These are phyloP conservation scores for Apogon hyalosoma DNA, from an alignment of 2,797 vertebrate genomes.

Conservation along the genomic window DNA sequence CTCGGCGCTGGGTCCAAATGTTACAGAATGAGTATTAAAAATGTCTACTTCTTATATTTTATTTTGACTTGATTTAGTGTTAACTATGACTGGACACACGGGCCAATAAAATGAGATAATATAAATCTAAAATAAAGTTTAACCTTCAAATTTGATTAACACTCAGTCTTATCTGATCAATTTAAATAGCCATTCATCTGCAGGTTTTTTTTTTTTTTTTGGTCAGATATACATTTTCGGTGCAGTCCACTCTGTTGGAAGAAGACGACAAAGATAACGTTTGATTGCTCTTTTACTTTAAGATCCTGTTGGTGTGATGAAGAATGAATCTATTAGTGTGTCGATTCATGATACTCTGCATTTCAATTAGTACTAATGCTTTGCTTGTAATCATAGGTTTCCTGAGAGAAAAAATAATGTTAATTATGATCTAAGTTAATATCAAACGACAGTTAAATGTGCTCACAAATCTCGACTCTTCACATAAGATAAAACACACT, in stretches of 20 bases:
- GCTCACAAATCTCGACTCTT: conserved; percentile 2
- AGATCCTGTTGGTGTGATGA: neutral
- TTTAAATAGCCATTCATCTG: neutral
- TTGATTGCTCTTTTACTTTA: conserved; percentile 1
- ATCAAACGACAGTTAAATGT: conserved; percentile 22
- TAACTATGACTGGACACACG: conserved; percentile 14
- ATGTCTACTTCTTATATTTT: conserved; percentile 16
- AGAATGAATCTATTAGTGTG: conserved; percentile 5
- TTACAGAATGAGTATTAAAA: conserved; percentile 7
- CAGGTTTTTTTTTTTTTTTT: neutral
- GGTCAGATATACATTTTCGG: neutral
- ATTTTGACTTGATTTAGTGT: conserved; percentile 23
- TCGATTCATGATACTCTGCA: neutral
- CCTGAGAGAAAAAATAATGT: conserved; percentile 5
- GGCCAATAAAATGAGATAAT: conserved; percentile 2
- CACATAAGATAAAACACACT: neutral
- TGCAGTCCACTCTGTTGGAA: neutral
- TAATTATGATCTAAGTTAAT: conserved; percentile 8
- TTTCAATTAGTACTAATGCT: conserved; percentile 25
- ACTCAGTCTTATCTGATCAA: neutral
- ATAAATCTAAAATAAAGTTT: conserved; percentile 1
- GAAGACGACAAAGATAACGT: neutral
- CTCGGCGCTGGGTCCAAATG: conserved; percentile 7
- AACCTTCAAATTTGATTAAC: neutral
- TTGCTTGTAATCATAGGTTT: neutral